A percentile compares a stretch with the other conserved stretches of the same genome.
phyloP scores from a whole-genome alignment of 1,140 invertebrate genomes.

The Bombus soroeensis region DNA sequence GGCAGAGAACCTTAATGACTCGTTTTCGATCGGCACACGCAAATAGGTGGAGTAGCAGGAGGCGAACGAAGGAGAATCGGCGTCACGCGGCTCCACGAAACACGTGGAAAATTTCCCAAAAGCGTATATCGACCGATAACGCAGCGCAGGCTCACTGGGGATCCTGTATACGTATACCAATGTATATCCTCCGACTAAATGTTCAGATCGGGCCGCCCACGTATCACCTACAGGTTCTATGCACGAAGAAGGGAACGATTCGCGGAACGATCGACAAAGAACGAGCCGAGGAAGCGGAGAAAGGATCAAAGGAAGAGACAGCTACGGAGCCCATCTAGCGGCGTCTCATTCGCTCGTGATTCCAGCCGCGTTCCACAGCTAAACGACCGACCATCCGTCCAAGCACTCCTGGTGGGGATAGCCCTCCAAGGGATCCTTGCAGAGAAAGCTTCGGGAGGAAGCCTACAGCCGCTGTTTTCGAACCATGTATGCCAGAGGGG shows the following conservation, averaged over 20 bases:
- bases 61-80: constrained; percentile 13
- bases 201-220: constrained; percentile 61
- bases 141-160: constrained; percentile 60
- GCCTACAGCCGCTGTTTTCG: constrained; percentile 35
- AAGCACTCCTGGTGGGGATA: constrained; percentile 43
- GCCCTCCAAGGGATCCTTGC: constrained; percentile 35
- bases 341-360: constrained; percentile 63
- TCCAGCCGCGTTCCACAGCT: constrained; percentile 47
- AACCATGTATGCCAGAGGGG: constrained; percentile 17
- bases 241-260: constrained; percentile 55
- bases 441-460: constrained; percentile 52
- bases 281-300: constrained; percentile 49
- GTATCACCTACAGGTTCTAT: constrained; percentile 59
- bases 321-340: constrained; percentile 37
- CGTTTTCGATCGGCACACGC: constrained; percentile 19
- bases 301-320: constrained; percentile 44
- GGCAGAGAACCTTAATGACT: neutral
- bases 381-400: constrained; percentile 44
- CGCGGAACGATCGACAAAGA: constrained; percentile 57
- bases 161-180: constrained; percentile 27
- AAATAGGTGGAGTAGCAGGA: constrained; percentile 30
- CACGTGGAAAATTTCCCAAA: constrained; percentile 68
- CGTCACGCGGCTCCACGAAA: constrained; percentile 37
- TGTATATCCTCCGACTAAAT: neutral
- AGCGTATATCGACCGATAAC: constrained; percentile 67